Conservation (phyloP, 2,888 invertebrate genomes). For the Ganaspis brasiliensis region DNA sequence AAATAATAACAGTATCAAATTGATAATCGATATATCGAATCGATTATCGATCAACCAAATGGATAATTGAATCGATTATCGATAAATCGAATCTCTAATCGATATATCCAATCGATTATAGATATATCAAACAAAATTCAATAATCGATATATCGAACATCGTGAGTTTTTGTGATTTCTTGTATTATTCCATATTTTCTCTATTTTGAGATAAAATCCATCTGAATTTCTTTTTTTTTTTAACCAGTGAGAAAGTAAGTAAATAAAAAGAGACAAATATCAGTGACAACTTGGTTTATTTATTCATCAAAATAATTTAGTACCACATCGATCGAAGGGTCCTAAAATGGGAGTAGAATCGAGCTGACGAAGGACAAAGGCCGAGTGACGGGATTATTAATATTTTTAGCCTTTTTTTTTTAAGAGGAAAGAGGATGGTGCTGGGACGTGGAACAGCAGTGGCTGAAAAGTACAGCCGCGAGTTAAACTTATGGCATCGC, state of each 20-base stretch:
- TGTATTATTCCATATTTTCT: too few species aligned
- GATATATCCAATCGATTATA: too few species aligned
- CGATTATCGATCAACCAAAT: too few species aligned
- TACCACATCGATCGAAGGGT: slow-evolving; percentile 70
- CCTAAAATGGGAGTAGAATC: slow-evolving; percentile 54
- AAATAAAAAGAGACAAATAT: slow-evolving; percentile 53
- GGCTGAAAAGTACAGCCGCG: slow-evolving; percentile 23
- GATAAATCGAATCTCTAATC: too few species aligned
- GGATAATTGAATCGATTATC: too few species aligned
- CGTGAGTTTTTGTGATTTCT: too few species aligned
- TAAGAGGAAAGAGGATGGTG: slow-evolving; percentile 4
- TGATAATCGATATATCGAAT: too few species aligned
- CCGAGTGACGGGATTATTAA: slow-evolving; percentile 15
- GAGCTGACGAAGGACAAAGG: slow-evolving; percentile 51
- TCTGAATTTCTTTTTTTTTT: not conserved
- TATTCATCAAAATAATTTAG: slow-evolving; percentile 74
- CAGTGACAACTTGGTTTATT: slow-evolving; percentile 73
- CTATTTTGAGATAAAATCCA: too few species aligned
- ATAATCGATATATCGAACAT: too few species aligned
- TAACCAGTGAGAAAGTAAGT: too few species aligned
- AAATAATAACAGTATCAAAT: too few species aligned
- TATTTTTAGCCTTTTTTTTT: not conserved
- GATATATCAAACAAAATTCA: too few species aligned
- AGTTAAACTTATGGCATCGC: slow-evolving; percentile 37
- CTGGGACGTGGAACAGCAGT: slow-evolving; percentile 12